Evolutionary conservation across 2,888 invertebrate species (phyloP).

Genomic region (Eristalinus aeneus): DNA sequence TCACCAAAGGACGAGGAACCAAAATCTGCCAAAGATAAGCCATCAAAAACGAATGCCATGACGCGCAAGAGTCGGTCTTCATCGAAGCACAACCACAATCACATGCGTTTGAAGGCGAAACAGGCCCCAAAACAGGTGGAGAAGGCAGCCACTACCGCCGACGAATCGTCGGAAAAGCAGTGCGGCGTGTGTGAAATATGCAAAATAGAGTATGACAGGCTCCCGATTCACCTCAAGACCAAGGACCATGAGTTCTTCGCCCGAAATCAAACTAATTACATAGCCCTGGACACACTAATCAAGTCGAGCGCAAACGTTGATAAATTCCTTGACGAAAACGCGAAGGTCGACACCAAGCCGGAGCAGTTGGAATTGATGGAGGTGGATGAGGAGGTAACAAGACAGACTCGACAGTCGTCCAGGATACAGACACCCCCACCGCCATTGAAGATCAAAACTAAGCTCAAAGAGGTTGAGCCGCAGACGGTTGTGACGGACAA

Average conservation of each 20-base stretch:
- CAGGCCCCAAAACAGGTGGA: slow-evolving; percentile 53
- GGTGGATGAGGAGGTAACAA: slow-evolving; percentile 74
- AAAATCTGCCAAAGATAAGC: slow-evolving; percentile 68
- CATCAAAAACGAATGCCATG: slow-evolving; percentile 74
- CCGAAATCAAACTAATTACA: slow-evolving; percentile 87
- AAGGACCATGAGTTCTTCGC: slow-evolving; percentile 88
- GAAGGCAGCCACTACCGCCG: slow-evolving; percentile 34
- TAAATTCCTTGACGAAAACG: slow-evolving; percentile 85
- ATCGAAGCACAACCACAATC: slow-evolving; percentile 71
- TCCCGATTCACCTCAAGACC: slow-evolving; percentile 87
- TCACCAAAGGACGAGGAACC: slow-evolving; percentile 72
- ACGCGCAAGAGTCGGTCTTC: slow-evolving; percentile 79
- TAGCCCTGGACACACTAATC: slow-evolving; percentile 88
- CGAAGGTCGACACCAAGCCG: slow-evolving; percentile 79
- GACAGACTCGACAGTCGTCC: slow-evolving; percentile 56
- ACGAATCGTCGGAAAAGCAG: slow-evolving; percentile 78
- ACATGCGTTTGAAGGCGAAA: slow-evolving; percentile 70
- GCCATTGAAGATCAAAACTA: slow-evolving; percentile 68
- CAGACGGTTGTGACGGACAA: slow-evolving; percentile 57
- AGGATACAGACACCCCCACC: slow-evolving; percentile 56
- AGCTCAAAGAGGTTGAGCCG: slow-evolving; percentile 64
- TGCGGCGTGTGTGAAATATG: slow-evolving; percentile 92
- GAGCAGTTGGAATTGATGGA: slow-evolving; percentile 80
- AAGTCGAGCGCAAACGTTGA: slow-evolving; percentile 85
- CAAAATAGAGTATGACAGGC: slow-evolving; percentile 87